Conservation (phyloP, 2,113 vertebrate genomes). For the Aspidoscelis tigris region DNA sequence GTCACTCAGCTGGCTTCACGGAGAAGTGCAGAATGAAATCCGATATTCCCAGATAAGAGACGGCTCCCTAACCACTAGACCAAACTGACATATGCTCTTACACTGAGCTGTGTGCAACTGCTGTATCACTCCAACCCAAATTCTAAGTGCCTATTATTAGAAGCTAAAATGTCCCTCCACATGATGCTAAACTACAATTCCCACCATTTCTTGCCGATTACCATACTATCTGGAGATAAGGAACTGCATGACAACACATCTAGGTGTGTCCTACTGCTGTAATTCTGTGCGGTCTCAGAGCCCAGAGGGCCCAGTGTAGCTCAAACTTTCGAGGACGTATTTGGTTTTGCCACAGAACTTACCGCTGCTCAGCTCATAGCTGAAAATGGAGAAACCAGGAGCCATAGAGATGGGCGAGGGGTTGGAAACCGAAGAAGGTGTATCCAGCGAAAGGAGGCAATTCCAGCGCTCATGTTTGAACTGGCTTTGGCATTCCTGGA, state of each 20-base stretch:
- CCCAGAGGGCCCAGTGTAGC: not conserved
- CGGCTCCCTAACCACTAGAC: no score
- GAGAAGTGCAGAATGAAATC: no score
- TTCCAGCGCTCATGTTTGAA: constrained; percentile 95
- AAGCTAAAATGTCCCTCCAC: not conserved
- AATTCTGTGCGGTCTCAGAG: not conserved
- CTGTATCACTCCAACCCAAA: not conserved
- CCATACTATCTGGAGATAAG: no score
- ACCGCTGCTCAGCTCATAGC: constrained; percentile 88
- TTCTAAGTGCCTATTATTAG: not conserved
- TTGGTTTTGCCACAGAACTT: constrained; percentile 61
- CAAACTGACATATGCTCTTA: not conserved
- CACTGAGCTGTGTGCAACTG: not conserved
- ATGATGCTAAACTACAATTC: no score
- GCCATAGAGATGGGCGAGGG: constrained; percentile 10
- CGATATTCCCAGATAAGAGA: no score
- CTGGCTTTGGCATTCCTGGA: constrained; percentile 89
- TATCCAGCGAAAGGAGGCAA: constrained; percentile 74
- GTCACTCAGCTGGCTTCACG: no score
- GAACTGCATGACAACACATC: no score
- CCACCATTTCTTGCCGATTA: no score
- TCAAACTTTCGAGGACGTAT: not conserved
- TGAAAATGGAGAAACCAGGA: constrained; percentile 74
- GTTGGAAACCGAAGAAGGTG: not conserved
- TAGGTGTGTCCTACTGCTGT: not conserved